These are phyloP conservation scores for Zaprionus taronus DNA, from an alignment of 1,140 invertebrate genomes.

Conservation along the genomic window DNA sequence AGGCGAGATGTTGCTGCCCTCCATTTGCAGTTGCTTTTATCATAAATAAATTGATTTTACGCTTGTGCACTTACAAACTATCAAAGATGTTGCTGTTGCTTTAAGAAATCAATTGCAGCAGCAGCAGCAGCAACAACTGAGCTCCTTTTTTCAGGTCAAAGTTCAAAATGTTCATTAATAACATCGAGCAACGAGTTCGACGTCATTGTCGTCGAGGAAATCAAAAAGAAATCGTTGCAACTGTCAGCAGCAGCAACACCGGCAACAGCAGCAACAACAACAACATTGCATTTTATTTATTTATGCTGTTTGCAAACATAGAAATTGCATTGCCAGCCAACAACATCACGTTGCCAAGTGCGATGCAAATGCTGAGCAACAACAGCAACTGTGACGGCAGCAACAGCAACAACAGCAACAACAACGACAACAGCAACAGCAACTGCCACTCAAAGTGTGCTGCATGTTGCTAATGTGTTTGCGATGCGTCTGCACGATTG, in stretches of 20 bases:
- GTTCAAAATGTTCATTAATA: constrained; percentile 74
- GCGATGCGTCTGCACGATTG: constrained; percentile 34
- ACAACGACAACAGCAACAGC: constrained; percentile 1
- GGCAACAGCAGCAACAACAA: constrained; percentile 12
- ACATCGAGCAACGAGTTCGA: constrained; percentile 40
- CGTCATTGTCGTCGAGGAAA: constrained; percentile 39
- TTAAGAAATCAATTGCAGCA: constrained; percentile 55
- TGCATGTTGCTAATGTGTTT: constrained; percentile 49
- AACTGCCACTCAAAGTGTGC: constrained; percentile 13
- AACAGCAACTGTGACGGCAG: constrained; percentile 24
- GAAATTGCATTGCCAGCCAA: constrained; percentile 62
- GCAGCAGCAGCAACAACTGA: constrained; percentile 26
- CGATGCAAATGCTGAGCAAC: constrained; percentile 39
- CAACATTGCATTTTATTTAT: constrained; percentile 41
- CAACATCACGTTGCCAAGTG: constrained; percentile 14
- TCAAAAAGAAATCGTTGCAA: constrained; percentile 63
- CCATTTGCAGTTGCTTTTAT: constrained; percentile 14
- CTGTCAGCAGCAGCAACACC: constrained; percentile 46
- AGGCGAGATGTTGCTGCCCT: background rate
- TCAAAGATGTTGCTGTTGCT: constrained; percentile 34
- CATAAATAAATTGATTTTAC: constrained; percentile 63
- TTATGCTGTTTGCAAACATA: constrained; percentile 54
- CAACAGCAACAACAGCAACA: too few species aligned
- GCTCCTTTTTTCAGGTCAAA: constrained; percentile 57
- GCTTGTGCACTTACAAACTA: constrained; percentile 30